Base-by-base conservation (phyloP, 2,113 vertebrate species). In the Pygoscelis antarcticus region DNA sequence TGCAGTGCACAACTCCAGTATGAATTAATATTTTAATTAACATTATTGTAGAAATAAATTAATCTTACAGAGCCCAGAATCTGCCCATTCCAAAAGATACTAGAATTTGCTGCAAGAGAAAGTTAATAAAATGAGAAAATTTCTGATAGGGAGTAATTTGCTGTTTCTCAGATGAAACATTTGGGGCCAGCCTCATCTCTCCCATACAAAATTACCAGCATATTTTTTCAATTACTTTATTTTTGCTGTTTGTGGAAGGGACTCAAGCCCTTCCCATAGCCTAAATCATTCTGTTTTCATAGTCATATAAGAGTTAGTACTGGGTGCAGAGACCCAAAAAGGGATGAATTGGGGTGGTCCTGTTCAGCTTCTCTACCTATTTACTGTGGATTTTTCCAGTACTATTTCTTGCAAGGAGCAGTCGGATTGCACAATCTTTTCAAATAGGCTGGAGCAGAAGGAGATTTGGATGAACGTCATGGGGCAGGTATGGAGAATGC, bases 401-500 rank as follows among this genome's bases (percentile, higher is more conserved):
- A 55, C 6, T 57, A 65, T 46, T 84, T 79, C 7, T 29, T 70
- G 20, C 40, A 90, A 80, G 36, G 9, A 82, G 17, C 20, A 68
- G 57, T 49, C 2, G 2, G 10, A 34, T 34, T 61, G 8, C 16
- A 85, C 16, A 57, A 44, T 3, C 2, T 61, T 88, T 83, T 57
- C 30, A n/a, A 10, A 6, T 20, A 51, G 11, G 9, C 4, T 17
- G 32, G 17, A 71, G 57, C 16, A 70, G 44, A 52, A 16, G 13
- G 9, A 15, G 4, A 46, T 47, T 34, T 26, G 22, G 6, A 32
- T 71, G 32, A 32, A 47, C 0, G 0, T 17, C 20, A 40, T 1
- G 1, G 13, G 2, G 3, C 11, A 81, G 30, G 16, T 32, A 69
- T 15, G 14, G 16, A 80, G 20, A 96, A 38, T 30, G 8, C 29